Base-by-base conservation (phyloP, 2,888 invertebrate genomes). In the Ypsolopha sequella region DNA sequence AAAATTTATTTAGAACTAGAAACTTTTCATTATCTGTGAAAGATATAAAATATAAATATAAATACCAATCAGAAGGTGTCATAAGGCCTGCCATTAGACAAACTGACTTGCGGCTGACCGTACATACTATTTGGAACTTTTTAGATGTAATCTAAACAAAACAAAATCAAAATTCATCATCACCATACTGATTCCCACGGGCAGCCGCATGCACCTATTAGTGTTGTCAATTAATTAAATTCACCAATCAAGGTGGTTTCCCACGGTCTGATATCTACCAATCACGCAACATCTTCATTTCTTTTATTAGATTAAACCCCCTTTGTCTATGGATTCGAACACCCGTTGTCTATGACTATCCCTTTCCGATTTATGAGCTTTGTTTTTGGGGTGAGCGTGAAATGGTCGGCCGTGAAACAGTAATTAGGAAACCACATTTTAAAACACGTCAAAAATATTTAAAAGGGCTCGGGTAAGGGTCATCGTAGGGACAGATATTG, bases 201-300 rank as follows among this genome's bases (percentile, higher is more conserved):
- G 60, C 34, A 54, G 55, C 57, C 64, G 60, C 66, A 68, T 64
- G 64, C 61, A 65, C 62, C 46, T 62, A 70, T 65, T 69, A 68
- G 66, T 63, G 59, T 63, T 63, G 62, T 76, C 77, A 82, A 84
- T 82, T 86, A 85, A 86, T 85, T 79, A 82, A 77, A 65, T 62
- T 62, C 63, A 70, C 70, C 76, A 82, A 84, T 80, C 79, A 84
- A 85, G 80, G 82, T 77, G 73, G 62, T 71, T 84, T 84, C 82
- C 81, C 80, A 80, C 79, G 78, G 68, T 66, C 68, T 79, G 80
- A 84, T 85, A 81, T 76, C 81, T 76, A 68, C 60, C 76, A 84
- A 86, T 86, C 86, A 86, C 84, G 86, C 86, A 85, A 86, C 84
- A 85, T 86, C 86, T 86, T 85, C 74, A 85, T 80, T 72, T 72